Base-by-base conservation (phyloP, 2,888 invertebrate genomes). In the Cremastinae sp. region DNA sequence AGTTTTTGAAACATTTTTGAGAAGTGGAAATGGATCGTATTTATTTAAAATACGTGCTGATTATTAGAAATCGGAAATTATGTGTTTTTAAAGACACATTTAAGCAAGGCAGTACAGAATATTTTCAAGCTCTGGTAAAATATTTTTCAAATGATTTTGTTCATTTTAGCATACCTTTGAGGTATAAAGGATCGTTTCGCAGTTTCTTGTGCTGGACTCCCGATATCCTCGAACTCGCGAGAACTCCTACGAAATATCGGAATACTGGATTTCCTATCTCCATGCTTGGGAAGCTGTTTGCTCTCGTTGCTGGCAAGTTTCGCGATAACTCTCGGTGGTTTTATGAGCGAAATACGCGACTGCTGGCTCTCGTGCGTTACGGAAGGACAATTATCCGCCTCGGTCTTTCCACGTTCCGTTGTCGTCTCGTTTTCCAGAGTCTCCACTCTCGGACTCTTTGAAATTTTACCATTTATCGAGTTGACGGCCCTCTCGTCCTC, bases 101-200 rank as follows among this genome's bases (percentile, higher is more conserved):
- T n/a, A n/a, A n/a, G n/a, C n/a, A n/a, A n/a, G n/a, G n/a, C n/a
- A n/a, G n/a, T n/a, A n/a, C n/a, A n/a, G n/a, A n/a, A n/a, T n/a
- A n/a, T n/a, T n/a, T n/a, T n/a, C n/a, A n/a, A n/a, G n/a, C n/a
- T n/a, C n/a, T n/a, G n/a, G n/a, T n/a, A n/a, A n/a, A n/a, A n/a
- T n/a, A n/a, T n/a, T n/a, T n/a, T n/a, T n/a, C n/a, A n/a, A n/a
- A n/a, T n/a, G n/a, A n/a, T n/a, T n/a, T n/a, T n/a, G n/a, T n/a
- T n/a, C n/a, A n/a, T n/a, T n/a, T n/a, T n/a, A n/a, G n/a, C n/a
- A 45, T 74, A 88, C 89, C 89, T 87, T 75, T 87, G 88, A n/a
- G 89, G 89, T 78, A 89, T 89, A 49, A 89, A 78, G n/a, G 89
- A 89, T 51, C 88, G 85, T 79, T 87, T 89, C 2, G 88, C 83